A percentile compares a stretch with the other conserved stretches of the same genome.
Conservation (phyloP, 2,797 vertebrate species). For the Xenopus petersii region DNA sequence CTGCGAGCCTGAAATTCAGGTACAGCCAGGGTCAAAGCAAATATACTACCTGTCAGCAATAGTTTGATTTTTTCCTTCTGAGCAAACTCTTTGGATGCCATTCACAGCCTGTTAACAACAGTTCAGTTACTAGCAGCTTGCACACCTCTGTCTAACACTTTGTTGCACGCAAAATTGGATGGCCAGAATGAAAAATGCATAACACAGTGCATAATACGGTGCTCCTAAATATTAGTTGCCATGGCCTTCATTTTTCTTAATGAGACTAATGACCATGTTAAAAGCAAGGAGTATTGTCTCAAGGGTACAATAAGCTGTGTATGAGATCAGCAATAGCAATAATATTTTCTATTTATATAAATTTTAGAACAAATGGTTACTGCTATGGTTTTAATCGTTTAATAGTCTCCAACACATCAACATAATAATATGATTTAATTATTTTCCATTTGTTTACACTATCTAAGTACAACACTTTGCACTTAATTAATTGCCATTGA, state of each 20-base stretch:
- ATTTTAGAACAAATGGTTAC: constrained; percentile 8
- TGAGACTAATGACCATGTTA: too few species aligned
- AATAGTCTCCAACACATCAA: constrained; percentile 30
- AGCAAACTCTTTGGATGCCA: too few species aligned
- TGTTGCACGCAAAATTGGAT: too few species aligned
- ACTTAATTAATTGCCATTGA: constrained; percentile 46
- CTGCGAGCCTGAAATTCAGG: background rate
- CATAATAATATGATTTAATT: constrained; percentile 43
- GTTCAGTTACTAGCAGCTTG: too few species aligned
- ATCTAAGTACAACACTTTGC: constrained; percentile 42
- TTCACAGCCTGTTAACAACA: too few species aligned
- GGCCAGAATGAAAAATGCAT: too few species aligned
- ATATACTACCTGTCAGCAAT: background rate
- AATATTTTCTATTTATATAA: constrained; percentile 16
- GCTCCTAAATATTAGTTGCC: too few species aligned
- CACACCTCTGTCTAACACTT: too few species aligned
- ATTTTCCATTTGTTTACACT: constrained; percentile 17
- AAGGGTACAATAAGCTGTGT: constrained; percentile 24
- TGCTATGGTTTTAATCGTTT: constrained; percentile 28
- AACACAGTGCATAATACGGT: too few species aligned
- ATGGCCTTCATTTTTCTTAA: too few species aligned
- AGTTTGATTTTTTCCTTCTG: background rate
- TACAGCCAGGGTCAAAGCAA: background rate
- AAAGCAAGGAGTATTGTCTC: constrained; percentile 8
- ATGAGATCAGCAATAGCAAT: constrained; percentile 32